These are phyloP conservation scores for Drosophila bocqueti DNA, from an alignment of 1,140 invertebrate genomes.

Conservation along the genomic window DNA sequence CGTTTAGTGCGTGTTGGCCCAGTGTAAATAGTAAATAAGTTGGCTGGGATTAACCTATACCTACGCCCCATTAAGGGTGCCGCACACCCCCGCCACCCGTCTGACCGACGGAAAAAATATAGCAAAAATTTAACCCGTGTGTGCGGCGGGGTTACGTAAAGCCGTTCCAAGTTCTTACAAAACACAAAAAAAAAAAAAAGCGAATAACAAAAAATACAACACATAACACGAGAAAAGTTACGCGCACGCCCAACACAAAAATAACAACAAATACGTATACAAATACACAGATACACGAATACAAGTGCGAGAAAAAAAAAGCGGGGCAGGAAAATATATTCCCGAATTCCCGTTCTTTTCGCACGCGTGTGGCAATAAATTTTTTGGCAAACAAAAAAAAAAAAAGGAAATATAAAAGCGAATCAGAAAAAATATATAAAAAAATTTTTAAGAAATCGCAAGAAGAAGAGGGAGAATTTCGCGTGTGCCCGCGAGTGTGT, in stretches of 20 bases:
- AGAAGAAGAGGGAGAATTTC: conserved; percentile 22
- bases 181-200: conserved; percentile 55
- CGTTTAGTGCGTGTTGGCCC: conserved; percentile 11
- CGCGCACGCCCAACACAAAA: conserved; percentile 59
- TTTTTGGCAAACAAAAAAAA: conserved; percentile 53
- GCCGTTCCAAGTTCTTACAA: conserved; percentile 78
- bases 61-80: conserved; percentile 24
- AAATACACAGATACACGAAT: conserved; percentile 23
- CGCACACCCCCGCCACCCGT: conserved; percentile 20
- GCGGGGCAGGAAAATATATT: conserved; percentile 45
- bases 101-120: conserved; percentile 22
- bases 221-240: conserved; percentile 60
- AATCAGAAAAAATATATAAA: conserved; percentile 17
- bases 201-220: conserved; percentile 49
- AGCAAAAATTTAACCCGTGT: conserved; percentile 56
- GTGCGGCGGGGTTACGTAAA: conserved; percentile 75
- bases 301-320: conserved; percentile 21
- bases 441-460: conserved; percentile 49
- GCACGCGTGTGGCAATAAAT: conserved; percentile 78
- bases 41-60: conserved; percentile 12
- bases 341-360: conserved; percentile 62
- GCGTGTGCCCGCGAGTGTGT: not conserved
- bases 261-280: conserved; percentile 42
- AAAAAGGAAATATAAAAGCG: conserved; percentile 7
- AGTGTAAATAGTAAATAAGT: conserved; percentile 35